phyloP scores from a whole-genome alignment of 2,113 vertebrate species.

The Eublepharis macularius region DNA sequence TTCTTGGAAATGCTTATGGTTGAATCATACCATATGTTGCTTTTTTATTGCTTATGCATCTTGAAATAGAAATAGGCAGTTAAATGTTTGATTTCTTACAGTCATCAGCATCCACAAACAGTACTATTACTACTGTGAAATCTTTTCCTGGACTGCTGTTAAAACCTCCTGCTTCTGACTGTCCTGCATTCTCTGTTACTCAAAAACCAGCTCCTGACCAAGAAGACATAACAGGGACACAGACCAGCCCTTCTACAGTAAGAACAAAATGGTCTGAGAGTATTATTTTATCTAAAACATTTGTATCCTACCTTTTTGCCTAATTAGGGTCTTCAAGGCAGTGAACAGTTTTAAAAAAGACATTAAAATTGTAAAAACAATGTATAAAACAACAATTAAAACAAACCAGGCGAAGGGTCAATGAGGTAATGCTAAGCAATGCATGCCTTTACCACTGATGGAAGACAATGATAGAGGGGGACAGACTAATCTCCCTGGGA shows the following conservation, averaged over 20 bases:
- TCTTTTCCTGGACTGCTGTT: constrained; percentile 61
- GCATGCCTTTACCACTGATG: no score
- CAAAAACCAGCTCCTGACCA: constrained; percentile 61
- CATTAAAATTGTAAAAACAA: no score
- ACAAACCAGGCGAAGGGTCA: no score
- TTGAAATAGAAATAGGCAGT: constrained; percentile 27
- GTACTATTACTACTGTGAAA: constrained; percentile 66
- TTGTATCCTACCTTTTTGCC: no score
- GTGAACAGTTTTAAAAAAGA: no score
- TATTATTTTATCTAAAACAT: neutral
- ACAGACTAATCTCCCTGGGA: no score
- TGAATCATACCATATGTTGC: neutral
- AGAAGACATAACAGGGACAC: constrained; percentile 64
- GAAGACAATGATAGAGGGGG: no score
- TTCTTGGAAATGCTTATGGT: neutral
- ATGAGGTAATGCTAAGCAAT: no score
- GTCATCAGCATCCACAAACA: constrained; percentile 68
- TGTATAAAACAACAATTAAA: no score
- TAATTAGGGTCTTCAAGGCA: no score
- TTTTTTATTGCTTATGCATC: constrained; percentile 23
- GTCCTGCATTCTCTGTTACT: constrained; percentile 21
- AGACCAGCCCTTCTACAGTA: constrained; percentile 71
- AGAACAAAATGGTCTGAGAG: constrained; percentile 39
- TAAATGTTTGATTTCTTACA: constrained; percentile 69
- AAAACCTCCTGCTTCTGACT: constrained; percentile 22